Base-by-base conservation (phyloP, 2,113 vertebrate genomes). In the Prinia subflava region DNA sequence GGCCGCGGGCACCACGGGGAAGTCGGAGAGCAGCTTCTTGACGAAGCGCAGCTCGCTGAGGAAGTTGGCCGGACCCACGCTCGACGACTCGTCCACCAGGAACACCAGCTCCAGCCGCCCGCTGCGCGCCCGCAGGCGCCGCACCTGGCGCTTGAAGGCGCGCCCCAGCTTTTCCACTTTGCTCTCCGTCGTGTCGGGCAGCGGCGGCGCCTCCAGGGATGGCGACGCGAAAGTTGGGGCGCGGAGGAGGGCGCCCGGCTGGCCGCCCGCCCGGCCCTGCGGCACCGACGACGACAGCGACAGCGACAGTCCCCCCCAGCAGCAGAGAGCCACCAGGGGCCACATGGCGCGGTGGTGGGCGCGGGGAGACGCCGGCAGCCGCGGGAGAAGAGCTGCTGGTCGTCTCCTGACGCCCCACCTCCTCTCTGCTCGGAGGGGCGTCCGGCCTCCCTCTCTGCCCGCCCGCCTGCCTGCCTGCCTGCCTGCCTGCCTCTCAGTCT, bases 31-130 rank as follows among this genome's bases (percentile, higher is more conserved):
- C 98, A 99, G 98, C 98, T 99, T 99, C 89, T 98, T 98, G 22
- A 99, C 98, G 88, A 99, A 99, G 96, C 98, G 98, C 96, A 99
- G 98, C 98, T 99, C 99, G 91, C 98, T 99, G 92, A 98, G 98
- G 97, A 99, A 99, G 98, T 99, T 99, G 83, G 97, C 97, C 55
- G 98, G 98, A 55, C 99, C 99, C 92, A 99, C 99, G 78, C 99
- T 99, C 87, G 99, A 99, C 52, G 99, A 99, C 98, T 99, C 99
- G 53, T 99, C 99, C 98, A 99, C 99, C 94, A 99, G 97, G 97
- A 99, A 99, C 44, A 99, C 99, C 91, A 99, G 98, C 96, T 99
- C 99, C 95, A 99, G 94, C 68, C 98, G 98, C 52, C 79, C 92
- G 97, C 99, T 99, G 50, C 97, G 98, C 97, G 98, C 99, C 44